A percentile compares a stretch with the other conserved stretches of the same genome.
These are phyloP conservation scores for Sinocyclocheilus anshuiensis DNA, from an alignment of 2,113 vertebrate species.

Conservation along the genomic window DNA sequence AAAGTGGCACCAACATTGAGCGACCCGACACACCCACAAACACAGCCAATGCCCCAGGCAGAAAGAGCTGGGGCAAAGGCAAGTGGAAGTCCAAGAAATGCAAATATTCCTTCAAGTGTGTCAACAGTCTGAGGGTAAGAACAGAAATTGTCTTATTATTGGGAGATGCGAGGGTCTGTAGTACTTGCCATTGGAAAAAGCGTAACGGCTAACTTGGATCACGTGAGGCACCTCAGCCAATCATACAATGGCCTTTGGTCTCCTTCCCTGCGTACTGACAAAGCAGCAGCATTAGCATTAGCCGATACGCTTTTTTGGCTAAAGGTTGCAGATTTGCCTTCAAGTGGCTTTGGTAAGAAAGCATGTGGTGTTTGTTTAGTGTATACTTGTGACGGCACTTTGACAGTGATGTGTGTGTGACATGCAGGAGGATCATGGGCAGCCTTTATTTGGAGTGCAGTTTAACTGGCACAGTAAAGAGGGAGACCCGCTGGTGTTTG, in stretches of 20 bases:
- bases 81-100: slow-evolving; percentile 99
- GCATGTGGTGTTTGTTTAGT: not conserved
- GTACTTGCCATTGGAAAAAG: too few relatives aligned
- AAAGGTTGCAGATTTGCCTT: too few relatives aligned
- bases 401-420: not conserved
- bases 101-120: slow-evolving; percentile 98
- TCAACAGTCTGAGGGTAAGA: slow-evolving; percentile 93
- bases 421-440: slow-evolving; percentile 92
- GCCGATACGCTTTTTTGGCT: too few relatives aligned
- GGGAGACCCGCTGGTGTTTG: slow-evolving; percentile 96
- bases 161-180: too few relatives aligned
- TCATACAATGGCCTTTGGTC: too few relatives aligned
- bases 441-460: slow-evolving; percentile 96
- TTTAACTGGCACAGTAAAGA: slow-evolving; percentile 99
- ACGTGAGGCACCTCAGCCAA: too few relatives aligned
- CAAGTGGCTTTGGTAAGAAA: not conserved
- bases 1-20: slow-evolving; percentile 92
- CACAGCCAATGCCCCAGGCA: slow-evolving; percentile 91
- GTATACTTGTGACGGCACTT: not conserved
- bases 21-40: slow-evolving; percentile 96
- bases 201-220: too few relatives aligned
- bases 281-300: too few relatives aligned
- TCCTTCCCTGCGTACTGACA: too few relatives aligned
- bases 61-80: slow-evolving; percentile 97
- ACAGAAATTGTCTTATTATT: too few relatives aligned